Evolutionary conservation across 2,113 vertebrate genomes (phyloP), one percentile per base, ranked within the genome.

Genomic region (Cavia porcellus): DNA sequence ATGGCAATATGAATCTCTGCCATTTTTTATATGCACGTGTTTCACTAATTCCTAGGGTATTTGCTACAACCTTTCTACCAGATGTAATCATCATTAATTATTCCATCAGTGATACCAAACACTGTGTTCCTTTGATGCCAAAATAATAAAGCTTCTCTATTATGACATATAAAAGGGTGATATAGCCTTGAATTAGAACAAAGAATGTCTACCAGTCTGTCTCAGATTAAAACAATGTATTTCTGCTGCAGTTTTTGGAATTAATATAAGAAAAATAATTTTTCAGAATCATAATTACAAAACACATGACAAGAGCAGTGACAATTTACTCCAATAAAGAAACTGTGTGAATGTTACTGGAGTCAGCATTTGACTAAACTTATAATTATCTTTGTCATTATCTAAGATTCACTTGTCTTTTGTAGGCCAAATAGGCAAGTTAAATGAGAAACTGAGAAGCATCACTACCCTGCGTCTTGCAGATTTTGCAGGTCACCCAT

Each of bases 371-470:
- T 72, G 42, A 72, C 59, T 86, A 55, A 66, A 86, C n/a, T 47
- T 57, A 42, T 7, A 68, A 19, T 42, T 77, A 7, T 35, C 50
- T 45, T n/a, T 24, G 42, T 83, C 59, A 50, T 94, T 50, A 66
- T 59, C 87, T 82, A 90, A 90, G 24, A 83, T 19, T 20, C 57
- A 61, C 64, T 91, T 68, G 62, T 90, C 66, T 77, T 92, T 83
- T 28, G 35, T 24, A 62, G 52, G 47, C 25, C 28, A 45, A 45
- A 57, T 4, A 17, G 32, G 57, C 66, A 38, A 59, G 62, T 52
- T 86, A 87, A 75, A 50, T 13, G 55, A 45, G 14, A 64, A 68
- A 35, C 57, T 88, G 75, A 20, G 22, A 87, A 68, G 59, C 66
- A 45, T 28, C 28, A 35, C 14, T 1, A 25, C 62, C 55, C 32